phyloP scores from a whole-genome alignment of 64 coral and sea anemone genomes.

The Exaiptasia diaphana region DNA sequence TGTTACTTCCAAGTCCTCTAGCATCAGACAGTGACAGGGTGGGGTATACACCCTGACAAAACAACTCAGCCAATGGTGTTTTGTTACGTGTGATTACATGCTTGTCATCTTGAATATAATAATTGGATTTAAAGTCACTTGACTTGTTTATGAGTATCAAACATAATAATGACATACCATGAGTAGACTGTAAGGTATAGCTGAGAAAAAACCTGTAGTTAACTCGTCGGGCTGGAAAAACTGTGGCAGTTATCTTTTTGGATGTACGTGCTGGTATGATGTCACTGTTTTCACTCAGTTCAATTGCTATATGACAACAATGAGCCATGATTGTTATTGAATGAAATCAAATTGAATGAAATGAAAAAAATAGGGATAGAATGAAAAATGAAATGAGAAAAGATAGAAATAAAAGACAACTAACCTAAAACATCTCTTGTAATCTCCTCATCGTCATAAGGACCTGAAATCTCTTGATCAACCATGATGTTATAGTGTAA shows the following conservation, averaged over 20 bases:
- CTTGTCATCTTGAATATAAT: conserved; percentile 44
- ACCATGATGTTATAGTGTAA: conserved; percentile 73
- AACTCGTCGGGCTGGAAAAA: conserved; percentile 62
- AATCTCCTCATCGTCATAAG: conserved; percentile 76
- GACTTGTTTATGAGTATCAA: not conserved
- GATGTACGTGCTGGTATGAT: conserved; percentile 82
- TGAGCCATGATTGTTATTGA: not conserved
- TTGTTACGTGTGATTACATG: conserved; percentile 49
- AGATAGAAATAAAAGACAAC: too few species aligned
- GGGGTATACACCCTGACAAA: conserved; percentile 88
- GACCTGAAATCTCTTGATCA: conserved; percentile 71
- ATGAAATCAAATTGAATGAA: too few species aligned
- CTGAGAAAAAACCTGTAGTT: conserved; percentile 63
- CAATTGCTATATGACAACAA: conserved; percentile 34
- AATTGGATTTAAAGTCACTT: not conserved
- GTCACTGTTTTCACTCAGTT: conserved; percentile 48
- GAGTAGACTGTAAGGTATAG: conserved; percentile 65
- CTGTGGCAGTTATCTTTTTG: conserved; percentile 75
- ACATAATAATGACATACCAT: not conserved
- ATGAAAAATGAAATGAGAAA: too few species aligned
- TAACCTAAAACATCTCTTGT: conserved; percentile 75
- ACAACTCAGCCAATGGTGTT: conserved; percentile 64
- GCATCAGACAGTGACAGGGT: conserved; percentile 76
- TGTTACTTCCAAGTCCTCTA: conserved; percentile 68
- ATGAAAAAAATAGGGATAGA: too few species aligned